Evolutionary conservation across 2,888 invertebrate species (phyloP).

Genomic region (Plagiodera versicolora): DNA sequence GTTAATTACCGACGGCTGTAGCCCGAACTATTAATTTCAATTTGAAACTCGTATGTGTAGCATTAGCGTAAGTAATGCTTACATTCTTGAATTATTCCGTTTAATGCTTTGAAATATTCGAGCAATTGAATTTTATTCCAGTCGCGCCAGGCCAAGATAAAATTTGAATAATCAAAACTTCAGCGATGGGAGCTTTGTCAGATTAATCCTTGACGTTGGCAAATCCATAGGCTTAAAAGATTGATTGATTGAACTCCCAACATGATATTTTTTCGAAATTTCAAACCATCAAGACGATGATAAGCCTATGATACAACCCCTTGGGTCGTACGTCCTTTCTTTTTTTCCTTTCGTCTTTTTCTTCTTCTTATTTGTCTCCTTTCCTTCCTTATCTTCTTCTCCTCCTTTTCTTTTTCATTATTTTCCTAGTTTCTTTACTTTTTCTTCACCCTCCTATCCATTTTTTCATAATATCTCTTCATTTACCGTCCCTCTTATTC

Average conservation of each 20-base stretch:
- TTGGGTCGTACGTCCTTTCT: no score
- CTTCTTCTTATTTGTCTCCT: no score
- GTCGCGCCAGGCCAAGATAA: constrained; percentile 13
- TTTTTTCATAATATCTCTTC: no score
- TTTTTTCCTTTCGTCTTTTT: no score
- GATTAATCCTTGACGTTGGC: neutral
- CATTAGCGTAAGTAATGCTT: constrained; percentile 36
- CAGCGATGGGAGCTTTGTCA: neutral
- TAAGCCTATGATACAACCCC: no score
- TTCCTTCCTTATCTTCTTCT: no score
- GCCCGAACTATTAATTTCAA: constrained; percentile 39
- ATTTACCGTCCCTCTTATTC: no score
- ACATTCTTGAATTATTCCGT: constrained; percentile 39
- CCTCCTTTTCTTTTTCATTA: no score
- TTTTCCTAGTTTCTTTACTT: no score
- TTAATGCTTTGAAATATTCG: constrained; percentile 31
- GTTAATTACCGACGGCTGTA: constrained; percentile 38
- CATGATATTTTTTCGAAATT: no score
- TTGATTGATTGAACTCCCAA: neutral
- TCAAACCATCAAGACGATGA: no score
- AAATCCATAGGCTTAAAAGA: neutral
- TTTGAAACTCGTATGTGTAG: constrained; percentile 34
- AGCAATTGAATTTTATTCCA: constrained; percentile 26
- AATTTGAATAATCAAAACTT: constrained; percentile 13
- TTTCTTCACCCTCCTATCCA: no score